Evolutionary conservation across 1,140 invertebrate genomes (phyloP), one percentile per base, ranked within the genome.

Genomic region (Nasonia longicornis): DNA sequence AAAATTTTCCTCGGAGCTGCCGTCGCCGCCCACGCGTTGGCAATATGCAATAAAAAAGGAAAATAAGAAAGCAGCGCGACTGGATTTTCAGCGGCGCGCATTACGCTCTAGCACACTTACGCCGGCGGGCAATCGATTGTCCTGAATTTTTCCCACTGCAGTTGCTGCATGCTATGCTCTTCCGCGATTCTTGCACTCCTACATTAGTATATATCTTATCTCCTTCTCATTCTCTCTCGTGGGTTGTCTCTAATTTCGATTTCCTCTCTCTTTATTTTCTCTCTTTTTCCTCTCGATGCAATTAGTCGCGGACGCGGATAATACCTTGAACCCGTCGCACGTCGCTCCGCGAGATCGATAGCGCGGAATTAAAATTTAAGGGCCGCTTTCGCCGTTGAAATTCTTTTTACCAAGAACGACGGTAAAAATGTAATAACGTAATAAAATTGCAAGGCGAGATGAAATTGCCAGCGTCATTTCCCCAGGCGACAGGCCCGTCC

Each of bases 131-230:
- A 80, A 83, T 83, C 82, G 78, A 83, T 83, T 83, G 82, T 83
- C 82, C 78, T 77, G 82, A 77, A 77, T 80, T 72, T 83, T 80
- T 71, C 71, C 45, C 79, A 66, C 78, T 67, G 78, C 73, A n/a
- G 52, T 69, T 6, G 52, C 52, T 58, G 20, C 20, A 38, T 31
- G 45, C 63, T 42, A 75, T 42, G 67, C 35, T 38, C 71, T 67
- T 67, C 26, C 63, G 69, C 58, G 70, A 79, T 73, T 64, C 52
- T 45, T 73, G n/a, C 10, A 52, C 58, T 73, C 26, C 7, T 48
- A n/a, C 31, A n/a, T 31, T 26, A 26, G 2, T 72, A 22, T 26
- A 76, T 38, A 20, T 64, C 35, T 12, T 26, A 12, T 67, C 2
- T 35, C 4, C 31, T 26, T 26, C 3, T 6, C 31, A 3, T 35